Evolutionary conservation across 2,888 invertebrate genomes (phyloP).

Genomic region (Himalopsyche tibetana): DNA sequence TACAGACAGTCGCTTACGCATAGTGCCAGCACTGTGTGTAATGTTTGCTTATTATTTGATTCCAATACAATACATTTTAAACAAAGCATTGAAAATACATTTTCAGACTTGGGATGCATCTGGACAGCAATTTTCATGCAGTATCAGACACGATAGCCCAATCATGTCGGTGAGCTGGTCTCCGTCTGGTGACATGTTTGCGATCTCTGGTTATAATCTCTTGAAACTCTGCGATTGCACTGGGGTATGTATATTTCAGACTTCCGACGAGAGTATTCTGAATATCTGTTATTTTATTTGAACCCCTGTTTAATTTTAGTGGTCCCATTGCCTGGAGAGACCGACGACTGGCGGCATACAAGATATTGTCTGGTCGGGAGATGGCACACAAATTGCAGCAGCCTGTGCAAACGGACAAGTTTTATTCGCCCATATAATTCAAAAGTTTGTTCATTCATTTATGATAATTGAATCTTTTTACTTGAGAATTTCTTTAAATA

Average conservation of each 20-base stretch:
- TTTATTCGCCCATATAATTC: constrained; percentile 93
- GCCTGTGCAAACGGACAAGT: constrained; percentile 96
- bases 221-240: constrained; percentile 94
- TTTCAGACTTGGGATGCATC: constrained; percentile 91
- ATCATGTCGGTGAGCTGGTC: constrained; percentile 95
- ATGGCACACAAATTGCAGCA: constrained; percentile 96
- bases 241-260: constrained; percentile 82
- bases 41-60: background rate
- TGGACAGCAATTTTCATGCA: constrained; percentile 91
- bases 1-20: no score
- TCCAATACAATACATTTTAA: background rate
- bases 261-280: background rate
- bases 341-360: constrained; percentile 93
- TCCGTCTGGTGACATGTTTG: constrained; percentile 92
- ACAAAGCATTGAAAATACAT: constrained; percentile 70
- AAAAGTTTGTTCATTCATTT: constrained; percentile 76
- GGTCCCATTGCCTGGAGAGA: constrained; percentile 95
- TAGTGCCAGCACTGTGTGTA: no score
- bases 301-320: constrained; percentile 78
- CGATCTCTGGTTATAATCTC: constrained; percentile 95
- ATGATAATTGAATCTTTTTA: background rate
- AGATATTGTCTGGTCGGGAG: constrained; percentile 93
- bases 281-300: background rate
- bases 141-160: constrained; percentile 91
- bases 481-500: no score